A percentile compares a stretch with the other conserved stretches of the same genome.
phyloP scores from a whole-genome alignment of 2,888 invertebrate species.

The Eristalis arbustorum region DNA sequence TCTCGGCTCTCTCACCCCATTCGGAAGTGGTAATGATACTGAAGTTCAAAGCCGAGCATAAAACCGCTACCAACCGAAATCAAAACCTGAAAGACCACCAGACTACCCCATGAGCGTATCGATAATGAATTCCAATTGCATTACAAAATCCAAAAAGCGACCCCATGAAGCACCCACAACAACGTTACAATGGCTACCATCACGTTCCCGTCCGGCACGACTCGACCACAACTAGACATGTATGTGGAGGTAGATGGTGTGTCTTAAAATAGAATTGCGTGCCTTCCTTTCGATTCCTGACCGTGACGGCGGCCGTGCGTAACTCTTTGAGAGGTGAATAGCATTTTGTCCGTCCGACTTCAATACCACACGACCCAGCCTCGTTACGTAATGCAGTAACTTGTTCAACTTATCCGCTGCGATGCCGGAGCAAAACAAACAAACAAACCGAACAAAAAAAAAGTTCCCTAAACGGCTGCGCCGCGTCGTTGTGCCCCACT shows the following conservation, averaged over 20 bases:
- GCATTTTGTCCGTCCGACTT: conserved; percentile 20
- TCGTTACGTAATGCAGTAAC: conserved; percentile 57
- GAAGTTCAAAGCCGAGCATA: conserved; percentile 34
- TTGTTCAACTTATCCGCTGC: conserved; percentile 27
- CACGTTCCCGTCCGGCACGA: background rate
- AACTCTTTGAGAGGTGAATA: conserved; percentile 36
- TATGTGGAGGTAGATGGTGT: background rate
- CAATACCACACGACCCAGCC: conserved; percentile 14
- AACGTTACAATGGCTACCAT: conserved; percentile 5
- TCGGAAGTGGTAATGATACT: conserved; percentile 55
- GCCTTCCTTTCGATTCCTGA: conserved; percentile 14
- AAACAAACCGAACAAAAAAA: no score
- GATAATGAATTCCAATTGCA: conserved; percentile 51
- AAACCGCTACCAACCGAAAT: conserved; percentile 31
- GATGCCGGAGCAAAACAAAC: background rate
- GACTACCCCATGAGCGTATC: background rate
- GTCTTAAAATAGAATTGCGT: conserved; percentile 44
- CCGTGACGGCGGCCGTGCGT: conserved; percentile 27
- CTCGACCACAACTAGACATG: background rate
- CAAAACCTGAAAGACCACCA: background rate
- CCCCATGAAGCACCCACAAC: conserved; percentile 9
- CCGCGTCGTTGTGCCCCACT: background rate
- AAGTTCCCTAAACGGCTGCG: conserved; percentile 31
- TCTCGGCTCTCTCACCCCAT: conserved; percentile 7
- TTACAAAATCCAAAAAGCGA: conserved; percentile 25